Base-by-base conservation (phyloP, 2,797 vertebrate genomes). In the Mionectes olivaceus region DNA sequence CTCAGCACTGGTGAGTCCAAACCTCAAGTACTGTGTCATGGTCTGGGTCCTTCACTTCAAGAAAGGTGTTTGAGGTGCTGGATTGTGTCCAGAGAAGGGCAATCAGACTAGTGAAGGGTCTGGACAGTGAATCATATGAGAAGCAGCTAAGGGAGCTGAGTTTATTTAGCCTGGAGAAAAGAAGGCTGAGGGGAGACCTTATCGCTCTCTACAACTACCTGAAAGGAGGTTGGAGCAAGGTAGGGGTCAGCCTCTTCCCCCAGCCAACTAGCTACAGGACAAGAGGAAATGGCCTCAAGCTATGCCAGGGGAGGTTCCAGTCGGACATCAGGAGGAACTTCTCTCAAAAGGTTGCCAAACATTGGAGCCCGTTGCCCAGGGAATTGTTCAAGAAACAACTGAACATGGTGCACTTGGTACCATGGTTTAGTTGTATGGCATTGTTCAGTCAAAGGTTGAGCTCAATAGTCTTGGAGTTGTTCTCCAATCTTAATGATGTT, bases 131-230 rank as follows among this genome's bases (percentile, higher is more conserved):
- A 7, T 33, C 25, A 27, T 41, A 24, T 52, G 9, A 52, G 25
- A 15, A 65, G 10, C 5, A 41, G 21, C 10, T 64, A 19, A 52
- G 57, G 8, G 4, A 77, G 11, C 12, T 35, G 50, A 32, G n/a
- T 52, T 65, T 71, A 4, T 11, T 52, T 59, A 32, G 5, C 15
- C 22, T 46, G 25, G 21, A 77, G 28, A 25, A 64, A 57, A 33
- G n/a, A 28, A 77, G 30, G 14, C 17, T 64, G 0, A 0, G 2
- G 3, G 2, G 3, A 7, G 4, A 35, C 7, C 2, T 17, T 35
- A 35, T 8, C 2, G 2, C 3, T 41, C 12, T 52, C 15, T 41
- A 23, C n/a, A 52, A 6, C 5, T 27, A 27, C 14, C 10, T 16
- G 14, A 64, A 59, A 27, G 18, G n/a, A 78, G 13, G 7, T 0